Percentiles rank a stretch among this genome's conserved stretches.
These are phyloP conservation scores for Nothoprocta pentlandii DNA, from an alignment of 2,113 vertebrate species.

Conservation along the genomic window DNA sequence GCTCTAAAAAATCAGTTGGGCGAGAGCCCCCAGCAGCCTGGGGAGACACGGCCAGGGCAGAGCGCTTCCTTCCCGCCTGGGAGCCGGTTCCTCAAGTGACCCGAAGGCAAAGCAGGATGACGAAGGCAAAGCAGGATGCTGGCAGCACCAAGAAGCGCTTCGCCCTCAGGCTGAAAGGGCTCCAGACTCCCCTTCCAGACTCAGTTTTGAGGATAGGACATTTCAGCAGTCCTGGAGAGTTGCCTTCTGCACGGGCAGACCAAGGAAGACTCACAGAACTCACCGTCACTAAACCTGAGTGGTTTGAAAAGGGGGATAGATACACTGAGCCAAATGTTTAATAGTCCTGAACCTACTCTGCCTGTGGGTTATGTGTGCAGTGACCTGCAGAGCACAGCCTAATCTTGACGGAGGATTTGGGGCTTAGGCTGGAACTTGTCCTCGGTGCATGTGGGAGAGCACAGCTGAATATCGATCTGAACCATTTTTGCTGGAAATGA, in stretches of 20 bases:
- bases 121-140: background rate
- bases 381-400: background rate
- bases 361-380: background rate
- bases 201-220: background rate
- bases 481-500: background rate
- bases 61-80: background rate
- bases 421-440: background rate
- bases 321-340: background rate
- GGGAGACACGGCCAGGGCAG: background rate
- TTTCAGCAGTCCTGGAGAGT: background rate
- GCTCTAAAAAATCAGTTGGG: background rate
- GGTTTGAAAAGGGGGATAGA: background rate
- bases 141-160: background rate
- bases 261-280: background rate
- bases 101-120: too few relatives aligned
- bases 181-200: background rate
- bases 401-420: background rate
- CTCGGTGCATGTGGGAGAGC: background rate
- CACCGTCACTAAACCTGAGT: background rate
- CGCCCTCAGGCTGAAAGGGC: background rate
- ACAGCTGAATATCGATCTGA: background rate
- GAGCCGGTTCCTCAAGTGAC: too few relatives aligned
- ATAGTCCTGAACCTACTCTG: background rate
- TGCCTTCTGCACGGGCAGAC: background rate
- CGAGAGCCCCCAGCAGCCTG: background rate